These are phyloP conservation scores for Pseudocheirus occidentalis DNA, from an alignment of 2,797 vertebrate species.

Conservation along the genomic window DNA sequence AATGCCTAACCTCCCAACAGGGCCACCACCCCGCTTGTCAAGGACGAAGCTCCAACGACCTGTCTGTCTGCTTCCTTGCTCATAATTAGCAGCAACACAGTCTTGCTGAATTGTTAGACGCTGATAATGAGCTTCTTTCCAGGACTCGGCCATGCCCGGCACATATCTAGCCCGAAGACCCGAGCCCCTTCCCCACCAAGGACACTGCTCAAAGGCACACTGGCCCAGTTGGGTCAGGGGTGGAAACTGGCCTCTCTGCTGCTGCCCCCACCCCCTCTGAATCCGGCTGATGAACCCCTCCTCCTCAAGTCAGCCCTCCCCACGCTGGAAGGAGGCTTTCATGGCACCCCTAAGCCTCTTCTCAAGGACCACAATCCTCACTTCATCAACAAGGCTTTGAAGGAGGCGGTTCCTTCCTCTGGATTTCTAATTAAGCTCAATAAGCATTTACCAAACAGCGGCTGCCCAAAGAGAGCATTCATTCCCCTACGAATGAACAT, in stretches of 20 bases:
- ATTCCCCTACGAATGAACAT: background rate
- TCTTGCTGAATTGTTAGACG: constrained; percentile 83
- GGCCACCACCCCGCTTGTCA: constrained; percentile 75
- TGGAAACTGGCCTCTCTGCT: too few relatives aligned
- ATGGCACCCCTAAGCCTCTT: too few relatives aligned
- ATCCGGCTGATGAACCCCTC: background rate
- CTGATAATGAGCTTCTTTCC: constrained; percentile 82
- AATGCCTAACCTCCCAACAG: constrained; percentile 83
- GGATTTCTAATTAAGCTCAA: background rate
- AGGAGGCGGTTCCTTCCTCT: background rate
- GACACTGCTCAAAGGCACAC: too few relatives aligned
- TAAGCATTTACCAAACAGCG: background rate
- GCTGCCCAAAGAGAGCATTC: too few relatives aligned
- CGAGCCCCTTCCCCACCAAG: too few relatives aligned
- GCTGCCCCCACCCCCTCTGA: background rate
- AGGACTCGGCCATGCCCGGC: constrained; percentile 78
- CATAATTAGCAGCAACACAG: constrained; percentile 86
- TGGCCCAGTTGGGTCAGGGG: too few relatives aligned
- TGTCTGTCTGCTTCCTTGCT: constrained; percentile 79
- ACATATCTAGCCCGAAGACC: constrained; percentile 9
- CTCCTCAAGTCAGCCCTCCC: too few relatives aligned
- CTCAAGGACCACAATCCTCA: too few relatives aligned
- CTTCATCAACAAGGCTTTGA: background rate
- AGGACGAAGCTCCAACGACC: constrained; percentile 84
- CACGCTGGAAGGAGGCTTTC: too few relatives aligned